Evolutionary conservation across 2,113 vertebrate genomes (phyloP).

Genomic region (Spea bombifrons): DNA sequence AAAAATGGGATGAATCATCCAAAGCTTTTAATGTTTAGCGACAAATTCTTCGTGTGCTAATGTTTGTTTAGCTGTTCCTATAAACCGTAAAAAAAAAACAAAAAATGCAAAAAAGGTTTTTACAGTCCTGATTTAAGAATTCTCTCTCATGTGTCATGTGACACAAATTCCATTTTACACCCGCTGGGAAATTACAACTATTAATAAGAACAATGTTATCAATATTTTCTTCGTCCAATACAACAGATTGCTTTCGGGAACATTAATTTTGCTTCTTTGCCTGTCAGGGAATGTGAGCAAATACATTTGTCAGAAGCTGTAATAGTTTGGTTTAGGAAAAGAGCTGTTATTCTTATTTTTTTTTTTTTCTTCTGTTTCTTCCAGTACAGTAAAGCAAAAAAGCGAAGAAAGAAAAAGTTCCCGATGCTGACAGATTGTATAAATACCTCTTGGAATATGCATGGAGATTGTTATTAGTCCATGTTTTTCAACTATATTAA

Average conservation of each 20-base stretch:
- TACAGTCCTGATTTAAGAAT: conserved; percentile 7
- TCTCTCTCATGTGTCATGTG: conserved; percentile 19
- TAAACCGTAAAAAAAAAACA: too few relatives aligned
- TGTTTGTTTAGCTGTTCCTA: background rate
- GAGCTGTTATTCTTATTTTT: background rate
- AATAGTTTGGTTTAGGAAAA: conserved; percentile 11
- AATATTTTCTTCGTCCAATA: conserved; percentile 47
- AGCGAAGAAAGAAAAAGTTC: background rate
- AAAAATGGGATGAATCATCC: too few relatives aligned
- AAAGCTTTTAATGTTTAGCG: too few relatives aligned
- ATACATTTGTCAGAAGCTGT: conserved; percentile 29
- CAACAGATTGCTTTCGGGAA: conserved; percentile 49
- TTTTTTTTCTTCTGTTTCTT: conserved; percentile 5
- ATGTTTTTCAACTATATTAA: too few relatives aligned
- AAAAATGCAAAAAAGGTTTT: background rate
- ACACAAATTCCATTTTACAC: conserved; percentile 16
- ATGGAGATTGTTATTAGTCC: too few relatives aligned
- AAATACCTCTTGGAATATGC: background rate
- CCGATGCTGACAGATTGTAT: conserved; percentile 16
- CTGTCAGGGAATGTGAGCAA: conserved; percentile 48
- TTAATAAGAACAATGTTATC: conserved; percentile 54
- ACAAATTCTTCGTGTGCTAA: too few relatives aligned
- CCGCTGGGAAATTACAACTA: conserved; percentile 44
- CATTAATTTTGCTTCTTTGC: conserved; percentile 39
- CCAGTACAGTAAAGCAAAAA: conserved; percentile 14